Base-by-base conservation (phyloP, 2,113 vertebrate species). In the Poeciliopsis retropinna region DNA sequence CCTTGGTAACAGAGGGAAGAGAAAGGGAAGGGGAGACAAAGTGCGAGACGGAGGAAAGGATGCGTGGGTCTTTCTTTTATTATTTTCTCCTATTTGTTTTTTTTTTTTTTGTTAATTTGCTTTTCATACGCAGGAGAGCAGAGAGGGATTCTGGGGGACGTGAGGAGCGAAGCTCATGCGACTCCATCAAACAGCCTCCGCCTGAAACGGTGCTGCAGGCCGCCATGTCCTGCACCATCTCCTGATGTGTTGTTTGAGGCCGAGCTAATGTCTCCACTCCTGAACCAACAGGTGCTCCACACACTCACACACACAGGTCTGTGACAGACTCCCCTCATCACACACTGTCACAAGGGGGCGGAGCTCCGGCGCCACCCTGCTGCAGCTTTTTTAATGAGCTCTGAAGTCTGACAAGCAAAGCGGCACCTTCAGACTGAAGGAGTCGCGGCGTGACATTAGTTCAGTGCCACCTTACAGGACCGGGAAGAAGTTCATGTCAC, bases 191-290 rank as follows among this genome's bases (percentile, higher is more conserved):
- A 41, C 39, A 47, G 44, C 25, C 8, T 57, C 7, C 25, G 10
- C 51, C 25, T 57, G 51, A 57, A n/a, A 25, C 51, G 15, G 17
- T 54, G 44, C 44, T 47, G 44, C 44, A 47, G 17, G 44, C 44
- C 44, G 19, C 44, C 17, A 1, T 47, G 44, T 47, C 44, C 15
- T 47, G 25, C 51, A n/a, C 22, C 25, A 1, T 57, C 51, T n/a
- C n/a, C 51, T 57, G 51, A n/a, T 25, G 51, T 11, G 85, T 47
- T 75, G 89, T 93, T 94, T 92, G 90, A 94, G 93, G 91, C 89
- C 85, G 79, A 79, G 77, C 85, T 88, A 84, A 85, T 84, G 88
- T 86, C 88, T 85, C 86, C 80, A 76, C 80, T 41, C 72, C 82
- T 85, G 85, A 89, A 84, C 84, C 83, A 87, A 84, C 78, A 90